Conservation (phyloP, 2,797 vertebrate genomes). For the Protonibea diacanthus region DNA sequence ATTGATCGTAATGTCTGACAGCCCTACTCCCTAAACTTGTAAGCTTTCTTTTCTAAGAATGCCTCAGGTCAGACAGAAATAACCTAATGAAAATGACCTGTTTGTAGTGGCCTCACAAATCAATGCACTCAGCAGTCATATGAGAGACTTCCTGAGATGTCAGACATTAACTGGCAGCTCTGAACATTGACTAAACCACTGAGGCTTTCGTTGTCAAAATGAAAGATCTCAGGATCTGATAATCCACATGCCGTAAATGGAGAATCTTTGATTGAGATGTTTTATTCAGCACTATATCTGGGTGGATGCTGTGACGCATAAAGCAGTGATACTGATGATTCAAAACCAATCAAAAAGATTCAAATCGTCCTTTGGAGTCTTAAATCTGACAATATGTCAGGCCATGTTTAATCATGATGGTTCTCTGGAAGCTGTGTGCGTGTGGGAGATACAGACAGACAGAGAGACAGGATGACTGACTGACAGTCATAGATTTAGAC, state of each 20-base stretch:
- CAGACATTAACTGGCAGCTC: conserved; percentile 15
- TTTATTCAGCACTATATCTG: conserved; percentile 44
- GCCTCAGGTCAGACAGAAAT: conserved; percentile 49
- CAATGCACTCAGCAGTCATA: conserved; percentile 31
- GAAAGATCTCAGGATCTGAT: conserved; percentile 40
- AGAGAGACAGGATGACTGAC: background rate
- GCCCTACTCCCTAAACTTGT: conserved; percentile 59
- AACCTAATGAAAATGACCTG: conserved; percentile 53
- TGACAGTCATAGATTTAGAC: background rate
- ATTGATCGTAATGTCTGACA: conserved; percentile 69
- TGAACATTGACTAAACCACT: conserved; percentile 13
- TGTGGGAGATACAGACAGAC: background rate
- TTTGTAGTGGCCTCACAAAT: conserved; percentile 34
- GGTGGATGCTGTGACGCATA: conserved; percentile 36
- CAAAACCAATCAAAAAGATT: conserved; percentile 62
- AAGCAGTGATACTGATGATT: conserved; percentile 40
- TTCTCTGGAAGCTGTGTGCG: conserved; percentile 22
- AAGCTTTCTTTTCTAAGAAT: conserved; percentile 39
- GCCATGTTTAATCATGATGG: conserved; percentile 51
- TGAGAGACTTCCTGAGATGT: conserved; percentile 20
- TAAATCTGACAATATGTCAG: conserved; percentile 58
- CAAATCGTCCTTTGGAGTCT: conserved; percentile 49
- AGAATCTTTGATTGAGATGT: conserved; percentile 55
- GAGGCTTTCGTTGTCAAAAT: conserved; percentile 34
- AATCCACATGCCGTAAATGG: conserved; percentile 17